phyloP scores from a whole-genome alignment of 2,888 invertebrate genomes.

The Polietes domitor region DNA sequence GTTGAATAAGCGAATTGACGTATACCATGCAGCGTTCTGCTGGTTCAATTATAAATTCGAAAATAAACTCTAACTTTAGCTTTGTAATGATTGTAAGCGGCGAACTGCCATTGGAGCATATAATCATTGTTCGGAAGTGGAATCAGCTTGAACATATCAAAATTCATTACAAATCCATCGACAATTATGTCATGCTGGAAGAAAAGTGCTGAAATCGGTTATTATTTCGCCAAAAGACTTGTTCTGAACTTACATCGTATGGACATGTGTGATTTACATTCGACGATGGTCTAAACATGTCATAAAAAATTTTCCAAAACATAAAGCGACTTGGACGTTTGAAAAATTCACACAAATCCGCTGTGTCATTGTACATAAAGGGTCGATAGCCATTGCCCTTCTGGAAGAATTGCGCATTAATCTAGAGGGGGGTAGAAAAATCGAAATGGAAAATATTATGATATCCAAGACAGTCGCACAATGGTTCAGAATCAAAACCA shows the following conservation, averaged over 20 bases:
- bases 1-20: too few species aligned
- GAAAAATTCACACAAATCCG: conserved; percentile 2
- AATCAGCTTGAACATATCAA: conserved; percentile 8
- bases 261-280: conserved; percentile 51
- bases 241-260: conserved; percentile 19
- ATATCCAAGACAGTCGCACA: background rate
- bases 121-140: conserved; percentile 26
- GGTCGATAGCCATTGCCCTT: conserved; percentile 23
- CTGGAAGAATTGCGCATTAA: background rate
- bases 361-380: conserved; percentile 19
- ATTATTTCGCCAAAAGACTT: background rate
- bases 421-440: background rate
- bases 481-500: too few species aligned
- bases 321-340: conserved; percentile 17
- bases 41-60: background rate
- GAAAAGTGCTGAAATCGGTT: background rate
- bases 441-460: background rate
- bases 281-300: background rate
- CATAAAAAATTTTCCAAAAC: conserved; percentile 31
- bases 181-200: conserved; percentile 20
- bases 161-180: background rate
- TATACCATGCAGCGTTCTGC: too few species aligned
- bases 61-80: background rate
- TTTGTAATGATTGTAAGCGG: background rate
- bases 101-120: background rate